Evolutionary conservation across 1,140 invertebrate genomes (phyloP), one percentile per base, ranked within the genome.

Genomic region (Leguminivora glycinivorella): DNA sequence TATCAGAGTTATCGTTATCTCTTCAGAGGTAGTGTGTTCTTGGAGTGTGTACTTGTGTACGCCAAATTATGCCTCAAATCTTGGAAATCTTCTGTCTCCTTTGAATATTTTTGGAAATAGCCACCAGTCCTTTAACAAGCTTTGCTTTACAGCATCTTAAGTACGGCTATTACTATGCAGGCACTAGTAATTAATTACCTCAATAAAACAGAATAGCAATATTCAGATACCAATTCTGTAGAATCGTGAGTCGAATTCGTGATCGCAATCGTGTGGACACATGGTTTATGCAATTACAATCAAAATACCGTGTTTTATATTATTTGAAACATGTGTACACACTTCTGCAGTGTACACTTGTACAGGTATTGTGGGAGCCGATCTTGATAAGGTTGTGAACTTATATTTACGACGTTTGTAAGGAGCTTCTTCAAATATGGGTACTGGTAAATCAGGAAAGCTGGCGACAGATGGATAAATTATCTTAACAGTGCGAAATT

Each of bases 141-240:
- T 56, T 56, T 14, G 24, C 56, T 58, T 26, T 58, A 29, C n/a
- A 58, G 56, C 56, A 26, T 58, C 25, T 58, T 58, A 29, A 47
- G 22, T 58, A 58, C 56, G 1, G 47, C 47, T 52, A 22, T 52
- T 52, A 52, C 17, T 7, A 52, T 52, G 47, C 47, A 58, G 12
- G 24, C 29, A 52, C 17, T 52, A 52, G 56, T 26, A 58, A 58
- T 25, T 58, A 58, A 58, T 58, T 29, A 58, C 58, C 58, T 63
- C n/a, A 63, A 29, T 29, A 63, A 63, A 63, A 60, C 12, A 10
- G 9, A 26, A 60, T 60, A 2, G 12, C 24, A 29, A 63, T 31
- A 29, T 63, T 29, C 25, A 63, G 26, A 60, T 63, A 29, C 25
- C 26, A 63, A 17, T 29, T 29, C 25, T 19, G 25, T 63, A 29